phyloP scores from a whole-genome alignment of 2,888 invertebrate genomes.

The Pseudeuparius sepicola region DNA sequence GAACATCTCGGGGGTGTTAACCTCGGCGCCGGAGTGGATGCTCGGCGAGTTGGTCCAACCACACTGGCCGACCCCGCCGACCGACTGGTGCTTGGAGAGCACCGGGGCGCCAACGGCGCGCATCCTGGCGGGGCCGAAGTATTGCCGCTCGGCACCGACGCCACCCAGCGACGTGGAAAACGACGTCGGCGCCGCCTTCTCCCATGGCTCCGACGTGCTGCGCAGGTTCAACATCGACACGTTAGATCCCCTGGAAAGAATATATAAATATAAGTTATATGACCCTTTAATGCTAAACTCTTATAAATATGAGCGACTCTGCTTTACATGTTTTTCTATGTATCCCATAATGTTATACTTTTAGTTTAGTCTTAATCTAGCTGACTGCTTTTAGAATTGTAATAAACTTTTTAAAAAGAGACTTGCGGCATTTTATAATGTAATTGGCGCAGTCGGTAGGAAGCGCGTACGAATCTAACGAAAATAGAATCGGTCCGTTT shows the following conservation, averaged over 20 bases:
- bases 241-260: constrained; percentile 43
- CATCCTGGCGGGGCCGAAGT: constrained; percentile 28
- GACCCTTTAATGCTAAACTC: too few relatives aligned
- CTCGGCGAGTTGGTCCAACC: constrained; percentile 30
- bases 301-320: too few relatives aligned
- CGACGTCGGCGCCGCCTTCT: constrained; percentile 35
- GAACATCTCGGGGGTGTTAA: constrained; percentile 41
- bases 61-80: constrained; percentile 26
- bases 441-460: too few relatives aligned
- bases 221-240: constrained; percentile 47
- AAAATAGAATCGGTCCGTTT: too few relatives aligned
- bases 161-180: constrained; percentile 25
- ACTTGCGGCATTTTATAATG: too few relatives aligned
- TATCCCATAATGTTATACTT: too few relatives aligned
- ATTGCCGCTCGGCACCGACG: constrained; percentile 27
- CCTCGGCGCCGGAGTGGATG: constrained; percentile 37
- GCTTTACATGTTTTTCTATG: too few relatives aligned
- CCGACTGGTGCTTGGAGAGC: constrained; percentile 34
- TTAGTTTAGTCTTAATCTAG: too few relatives aligned
- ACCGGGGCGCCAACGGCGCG: constrained; percentile 26
- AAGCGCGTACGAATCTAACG: too few relatives aligned
- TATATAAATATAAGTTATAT: too few relatives aligned
- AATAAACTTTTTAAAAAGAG: too few relatives aligned
- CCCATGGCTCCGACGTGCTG: constrained; percentile 47
- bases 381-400: too few relatives aligned